These are phyloP conservation scores for Liopterus haemorrhoidalis DNA, from an alignment of 2,888 invertebrate genomes.

Conservation along the genomic window DNA sequence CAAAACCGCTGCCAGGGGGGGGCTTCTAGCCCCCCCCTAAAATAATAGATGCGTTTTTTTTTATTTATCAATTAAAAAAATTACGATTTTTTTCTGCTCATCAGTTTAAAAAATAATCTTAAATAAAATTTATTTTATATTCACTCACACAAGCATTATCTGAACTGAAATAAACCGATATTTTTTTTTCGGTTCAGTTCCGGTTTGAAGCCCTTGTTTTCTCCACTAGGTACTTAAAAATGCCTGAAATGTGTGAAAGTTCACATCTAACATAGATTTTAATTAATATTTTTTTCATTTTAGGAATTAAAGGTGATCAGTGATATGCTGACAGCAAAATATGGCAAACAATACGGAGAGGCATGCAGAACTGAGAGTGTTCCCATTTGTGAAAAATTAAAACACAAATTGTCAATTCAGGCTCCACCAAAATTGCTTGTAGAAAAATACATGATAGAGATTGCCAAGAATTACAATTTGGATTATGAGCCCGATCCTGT, in stretches of 20 bases:
- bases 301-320: slow-evolving; percentile 72
- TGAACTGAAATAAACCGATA: no score
- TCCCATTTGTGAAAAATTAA: slow-evolving; percentile 83
- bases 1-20: no score
- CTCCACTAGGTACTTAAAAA: neutral
- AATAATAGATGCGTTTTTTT: no score
- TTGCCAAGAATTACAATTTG: slow-evolving; percentile 91
- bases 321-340: slow-evolving; percentile 84
- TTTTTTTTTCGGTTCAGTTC: no score
- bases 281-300: slow-evolving; percentile 23
- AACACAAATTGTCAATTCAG: slow-evolving; percentile 88
- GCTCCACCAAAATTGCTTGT: slow-evolving; percentile 93
- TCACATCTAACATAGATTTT: neutral
- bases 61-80: no score
- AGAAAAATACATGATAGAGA: slow-evolving; percentile 92
- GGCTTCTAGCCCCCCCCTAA: no score
- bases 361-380: slow-evolving; percentile 78
- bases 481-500: slow-evolving; percentile 93
- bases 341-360: slow-evolving; percentile 89
- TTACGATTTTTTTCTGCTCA: no score
- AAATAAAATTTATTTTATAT: no score
- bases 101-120: no score
- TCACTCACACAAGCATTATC: no score
- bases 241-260: no score
- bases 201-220: no score